These are phyloP conservation scores for Zootermopsis nevadensis DNA, from an alignment of 2,888 invertebrate genomes.

Conservation along the genomic window DNA sequence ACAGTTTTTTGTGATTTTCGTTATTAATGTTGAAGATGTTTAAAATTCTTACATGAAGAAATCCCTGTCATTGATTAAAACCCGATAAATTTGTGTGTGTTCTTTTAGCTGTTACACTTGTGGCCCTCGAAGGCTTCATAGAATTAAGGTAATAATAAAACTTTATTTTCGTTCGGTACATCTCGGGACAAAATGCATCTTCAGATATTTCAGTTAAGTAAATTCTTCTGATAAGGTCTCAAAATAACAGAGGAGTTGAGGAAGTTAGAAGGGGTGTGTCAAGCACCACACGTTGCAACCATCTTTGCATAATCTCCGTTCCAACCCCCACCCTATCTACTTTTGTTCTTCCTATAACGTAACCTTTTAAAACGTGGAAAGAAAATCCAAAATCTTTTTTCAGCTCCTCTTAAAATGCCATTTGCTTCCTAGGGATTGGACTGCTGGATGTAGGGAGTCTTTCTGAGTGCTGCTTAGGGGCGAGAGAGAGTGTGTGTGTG, in stretches of 20 bases:
- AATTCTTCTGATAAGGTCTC: background rate
- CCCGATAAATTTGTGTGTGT: too few species aligned
- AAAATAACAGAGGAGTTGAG: conserved; percentile 5
- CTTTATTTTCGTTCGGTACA: background rate
- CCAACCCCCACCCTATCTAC: conserved; percentile 1
- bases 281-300: conserved; percentile 32
- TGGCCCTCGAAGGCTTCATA: background rate
- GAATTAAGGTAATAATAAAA: background rate
- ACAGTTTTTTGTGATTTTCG: too few species aligned
- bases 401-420: conserved; percentile 47
- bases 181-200: background rate
- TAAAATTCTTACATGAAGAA: too few species aligned
- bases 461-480: conserved; percentile 43
- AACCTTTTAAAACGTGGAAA: conserved; percentile 43
- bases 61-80: too few species aligned
- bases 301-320: conserved; percentile 42
- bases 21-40: too few species aligned
- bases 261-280: background rate
- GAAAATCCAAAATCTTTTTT: conserved; percentile 37
- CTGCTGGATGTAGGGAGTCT: conserved; percentile 16
- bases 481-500: conserved; percentile 24
- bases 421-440: conserved; percentile 44
- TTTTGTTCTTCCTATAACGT: conserved; percentile 42
- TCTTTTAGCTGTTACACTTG: too few species aligned
- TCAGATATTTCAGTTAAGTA: conserved; percentile 11